Base-by-base conservation (phyloP, 2,113 vertebrate species). In the Aphelocoma coerulescens region DNA sequence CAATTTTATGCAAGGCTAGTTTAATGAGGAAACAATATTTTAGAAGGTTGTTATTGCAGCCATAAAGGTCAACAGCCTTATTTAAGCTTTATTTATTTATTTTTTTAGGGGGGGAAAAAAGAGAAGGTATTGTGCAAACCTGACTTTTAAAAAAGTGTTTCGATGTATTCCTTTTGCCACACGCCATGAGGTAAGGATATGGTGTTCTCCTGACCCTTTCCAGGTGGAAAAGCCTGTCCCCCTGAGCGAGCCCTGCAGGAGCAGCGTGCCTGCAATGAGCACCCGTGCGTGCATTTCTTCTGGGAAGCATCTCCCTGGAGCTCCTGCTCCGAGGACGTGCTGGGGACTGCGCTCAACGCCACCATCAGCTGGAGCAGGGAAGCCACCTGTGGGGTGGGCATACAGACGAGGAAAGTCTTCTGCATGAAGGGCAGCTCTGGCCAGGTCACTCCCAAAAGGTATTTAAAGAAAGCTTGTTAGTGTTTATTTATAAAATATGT, bases 221-320 rank as follows among this genome's bases (percentile, higher is more conserved):
- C 95, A 99, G 98, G 98, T 78, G 99, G 98, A 33, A 99, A 98
- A 57, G 86, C 97, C 19, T 99, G 99, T 95, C 99, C 99, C 20
- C 96, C 98, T 57, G 97, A 96, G 95, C 94, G 97, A 27, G 97
- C 98, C 93, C 96, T 99, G 79, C 98, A 98, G 95, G 99, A 99
- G 71, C 98, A 99, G 97, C 98, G 99, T 32, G 69, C 97, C 37
- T 99, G 99, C 91, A 99, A 98, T 4, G 97, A 98, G 32, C 98
- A 99, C 78, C 98, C 97, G 0, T 99, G 99, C 11, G 82, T 96
- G 22, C 96, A 98, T 13, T 98, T 99, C 88, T 98, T 98, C 95
- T 99, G 99, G 99, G 98, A 99, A 35, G 95, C 97, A 1, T 98
- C 98, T 6, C 95, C 98, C 22, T 99, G 99, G 99, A 98, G 98